Conservation (phyloP, 2,113 vertebrate genomes). For the Alethe diademata region DNA sequence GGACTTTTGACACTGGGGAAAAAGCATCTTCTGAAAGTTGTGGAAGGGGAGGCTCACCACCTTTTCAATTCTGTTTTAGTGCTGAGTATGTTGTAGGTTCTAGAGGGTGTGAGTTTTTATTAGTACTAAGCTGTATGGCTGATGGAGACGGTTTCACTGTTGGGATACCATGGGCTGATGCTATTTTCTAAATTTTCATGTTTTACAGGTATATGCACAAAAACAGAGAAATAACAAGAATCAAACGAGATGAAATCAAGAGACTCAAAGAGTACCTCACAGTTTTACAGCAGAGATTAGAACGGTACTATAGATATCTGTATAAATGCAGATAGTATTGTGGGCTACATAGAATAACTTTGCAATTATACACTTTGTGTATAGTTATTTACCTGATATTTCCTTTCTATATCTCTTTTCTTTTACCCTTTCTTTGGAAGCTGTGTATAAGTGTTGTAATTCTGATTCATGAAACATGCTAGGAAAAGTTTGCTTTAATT, state of each 20-base stretch:
- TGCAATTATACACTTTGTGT: neutral
- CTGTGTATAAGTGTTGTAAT: neutral
- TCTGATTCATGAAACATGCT: neutral
- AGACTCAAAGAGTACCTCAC: conserved; percentile 95
- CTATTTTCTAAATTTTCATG: neutral
- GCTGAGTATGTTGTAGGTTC: neutral
- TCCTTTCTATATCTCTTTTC: neutral
- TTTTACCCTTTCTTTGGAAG: neutral
- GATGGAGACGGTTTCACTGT: neutral
- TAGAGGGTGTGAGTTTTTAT: neutral
- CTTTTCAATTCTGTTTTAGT: neutral
- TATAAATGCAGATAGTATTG: neutral
- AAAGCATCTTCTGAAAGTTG: neutral
- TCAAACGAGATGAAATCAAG: conserved; percentile 97
- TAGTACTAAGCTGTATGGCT: neutral
- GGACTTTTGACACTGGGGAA: neutral
- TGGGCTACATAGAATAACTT: neutral
- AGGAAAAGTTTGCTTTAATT: neutral
- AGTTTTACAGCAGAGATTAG: conserved; percentile 93
- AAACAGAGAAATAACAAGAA: conserved; percentile 94
- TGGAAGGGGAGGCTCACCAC: neutral
- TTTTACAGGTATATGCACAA: conserved; percentile 92
- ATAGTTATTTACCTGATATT: neutral
- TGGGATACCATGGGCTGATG: neutral
- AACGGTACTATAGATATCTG: conserved; percentile 82